These are phyloP conservation scores for Pteropus alecto DNA, from an alignment of 2,113 vertebrate genomes.

Conservation along the genomic window DNA sequence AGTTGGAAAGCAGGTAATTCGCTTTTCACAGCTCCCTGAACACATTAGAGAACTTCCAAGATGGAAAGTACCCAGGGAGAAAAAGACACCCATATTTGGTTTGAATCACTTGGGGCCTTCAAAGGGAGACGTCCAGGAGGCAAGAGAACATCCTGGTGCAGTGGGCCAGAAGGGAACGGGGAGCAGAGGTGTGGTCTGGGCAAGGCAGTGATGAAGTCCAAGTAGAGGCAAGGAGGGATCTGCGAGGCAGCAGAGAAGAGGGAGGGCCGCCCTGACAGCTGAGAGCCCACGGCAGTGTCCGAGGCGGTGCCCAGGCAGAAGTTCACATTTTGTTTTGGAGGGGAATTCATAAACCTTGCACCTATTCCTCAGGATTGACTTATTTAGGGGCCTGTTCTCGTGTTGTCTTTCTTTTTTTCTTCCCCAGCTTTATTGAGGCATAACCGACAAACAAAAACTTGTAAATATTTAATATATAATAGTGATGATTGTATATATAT, in stretches of 20 bases:
- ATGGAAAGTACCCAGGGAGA: background rate
- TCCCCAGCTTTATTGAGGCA: background rate
- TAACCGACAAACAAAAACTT: background rate
- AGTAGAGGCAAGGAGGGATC: fast-evolving
- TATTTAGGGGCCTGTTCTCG: background rate
- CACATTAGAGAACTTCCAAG: background rate
- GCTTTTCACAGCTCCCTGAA: background rate
- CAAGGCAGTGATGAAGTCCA: background rate
- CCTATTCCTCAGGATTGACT: background rate
- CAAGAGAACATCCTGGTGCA: background rate
- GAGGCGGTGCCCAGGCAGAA: background rate
- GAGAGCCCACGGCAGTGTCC: no score
- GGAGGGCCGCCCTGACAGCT: no score
- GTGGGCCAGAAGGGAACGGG: background rate
- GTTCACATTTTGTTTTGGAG: background rate
- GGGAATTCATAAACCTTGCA: background rate
- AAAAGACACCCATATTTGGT: background rate
- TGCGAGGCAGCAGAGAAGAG: background rate
- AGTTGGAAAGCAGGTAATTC: background rate
- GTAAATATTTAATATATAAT: background rate
- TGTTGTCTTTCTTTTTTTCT: background rate
- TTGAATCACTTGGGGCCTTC: background rate
- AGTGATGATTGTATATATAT: background rate
- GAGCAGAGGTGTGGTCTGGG: background rate
- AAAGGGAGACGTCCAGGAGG: background rate